Conservation (phyloP, 1,140 invertebrate species). For the Centruroides vittatus region DNA sequence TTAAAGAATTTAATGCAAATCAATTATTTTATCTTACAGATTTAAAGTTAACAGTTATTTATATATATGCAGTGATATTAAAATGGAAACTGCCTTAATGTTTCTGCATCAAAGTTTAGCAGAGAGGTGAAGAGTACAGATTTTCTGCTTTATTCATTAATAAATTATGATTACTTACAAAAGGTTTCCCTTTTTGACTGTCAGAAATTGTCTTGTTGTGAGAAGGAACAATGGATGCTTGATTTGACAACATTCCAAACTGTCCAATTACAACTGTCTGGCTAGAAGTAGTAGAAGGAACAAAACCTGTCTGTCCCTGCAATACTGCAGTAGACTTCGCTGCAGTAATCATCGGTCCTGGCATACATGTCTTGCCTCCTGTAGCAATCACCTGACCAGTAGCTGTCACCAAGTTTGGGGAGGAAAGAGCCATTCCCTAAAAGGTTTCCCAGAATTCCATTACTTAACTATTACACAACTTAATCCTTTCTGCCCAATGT, state of each 20-base stretch:
- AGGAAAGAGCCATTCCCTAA: too few relatives aligned
- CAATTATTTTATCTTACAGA: background rate
- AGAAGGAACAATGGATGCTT: constrained; percentile 45
- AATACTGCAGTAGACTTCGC: constrained; percentile 13
- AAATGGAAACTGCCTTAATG: background rate
- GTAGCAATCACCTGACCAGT: constrained; percentile 7
- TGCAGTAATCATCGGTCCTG: constrained; percentile 16
- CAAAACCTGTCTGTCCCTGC: constrained; percentile 35
- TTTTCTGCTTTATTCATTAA: too few relatives aligned
- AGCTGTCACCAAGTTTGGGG: constrained; percentile 5
- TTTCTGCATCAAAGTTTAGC: too few relatives aligned
- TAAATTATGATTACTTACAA: constrained; percentile 23
- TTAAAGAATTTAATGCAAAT: too few relatives aligned
- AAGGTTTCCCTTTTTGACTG: constrained; percentile 24
- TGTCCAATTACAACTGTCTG: constrained; percentile 66
- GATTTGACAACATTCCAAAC: constrained; percentile 52
- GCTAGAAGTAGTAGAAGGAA: constrained; percentile 57
- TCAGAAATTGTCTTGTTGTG: constrained; percentile 26
- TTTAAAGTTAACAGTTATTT: background rate
- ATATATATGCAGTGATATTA: background rate
- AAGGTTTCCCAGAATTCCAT: too few relatives aligned
- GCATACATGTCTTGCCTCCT: constrained; percentile 9
- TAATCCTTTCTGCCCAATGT: too few relatives aligned
- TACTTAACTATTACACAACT: too few relatives aligned
- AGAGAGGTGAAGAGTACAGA: too few relatives aligned